A percentile compares a stretch with the other conserved stretches of the same genome.
Evolutionary conservation across 2,888 invertebrate genomes (phyloP).

Genomic region (Sarcophaga variegata): DNA sequence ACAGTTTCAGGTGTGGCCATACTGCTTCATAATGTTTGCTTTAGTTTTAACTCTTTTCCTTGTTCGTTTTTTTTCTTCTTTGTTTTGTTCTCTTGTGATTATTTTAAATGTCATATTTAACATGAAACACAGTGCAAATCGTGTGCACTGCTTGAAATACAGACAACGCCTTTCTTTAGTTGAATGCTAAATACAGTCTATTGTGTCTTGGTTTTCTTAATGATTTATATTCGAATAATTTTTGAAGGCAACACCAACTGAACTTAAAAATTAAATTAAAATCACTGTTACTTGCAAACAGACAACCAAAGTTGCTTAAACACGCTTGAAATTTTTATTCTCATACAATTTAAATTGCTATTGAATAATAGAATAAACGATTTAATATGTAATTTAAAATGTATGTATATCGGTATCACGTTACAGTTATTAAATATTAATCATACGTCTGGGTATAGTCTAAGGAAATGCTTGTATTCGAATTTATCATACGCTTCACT

Average conservation of each 20-base stretch:
- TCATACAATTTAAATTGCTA: background rate
- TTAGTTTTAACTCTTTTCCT: conserved; percentile 1
- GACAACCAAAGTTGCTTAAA: background rate
- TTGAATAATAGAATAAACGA: conserved; percentile 20
- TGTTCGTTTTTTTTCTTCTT: conserved; percentile 10
- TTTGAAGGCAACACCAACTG: conserved; percentile 21
- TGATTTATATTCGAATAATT: conserved; percentile 49
- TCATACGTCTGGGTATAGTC: background rate
- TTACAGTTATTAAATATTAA: conserved; percentile 27
- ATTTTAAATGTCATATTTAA: conserved; percentile 66
- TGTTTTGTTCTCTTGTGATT: conserved; percentile 10
- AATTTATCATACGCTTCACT: conserved; percentile 17
- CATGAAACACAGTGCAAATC: conserved; percentile 44
- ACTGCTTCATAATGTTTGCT: background rate
- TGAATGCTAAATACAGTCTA: conserved; percentile 49
- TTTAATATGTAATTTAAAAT: conserved; percentile 5
- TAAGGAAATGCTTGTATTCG: background rate
- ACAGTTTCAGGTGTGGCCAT: too few relatives aligned
- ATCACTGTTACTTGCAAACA: background rate
- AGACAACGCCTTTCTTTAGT: conserved; percentile 59
- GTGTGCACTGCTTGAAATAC: conserved; percentile 21
- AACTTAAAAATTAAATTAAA: background rate
- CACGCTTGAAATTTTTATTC: background rate
- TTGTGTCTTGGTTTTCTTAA: conserved; percentile 42
- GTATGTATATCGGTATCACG: background rate